These are phyloP conservation scores for Plumapathes pennacea DNA, from an alignment of 92 coral and sea anemone species.

Conservation along the genomic window DNA sequence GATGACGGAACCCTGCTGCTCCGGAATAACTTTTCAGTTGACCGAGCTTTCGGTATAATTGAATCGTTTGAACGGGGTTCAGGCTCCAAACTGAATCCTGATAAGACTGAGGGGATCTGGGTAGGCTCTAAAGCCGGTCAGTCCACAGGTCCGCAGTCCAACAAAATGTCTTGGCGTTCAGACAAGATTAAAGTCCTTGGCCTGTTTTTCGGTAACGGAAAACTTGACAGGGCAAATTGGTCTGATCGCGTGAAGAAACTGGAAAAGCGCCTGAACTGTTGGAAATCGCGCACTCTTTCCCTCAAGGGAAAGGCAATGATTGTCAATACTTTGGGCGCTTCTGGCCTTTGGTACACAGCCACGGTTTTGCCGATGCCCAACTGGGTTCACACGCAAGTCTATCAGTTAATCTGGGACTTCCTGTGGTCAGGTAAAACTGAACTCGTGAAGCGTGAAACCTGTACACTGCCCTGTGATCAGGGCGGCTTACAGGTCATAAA, in stretches of 20 bases:
- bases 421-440: slow-evolving; percentile 22
- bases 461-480: background rate
- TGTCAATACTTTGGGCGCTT: slow-evolving; percentile 13
- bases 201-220: slow-evolving; percentile 2
- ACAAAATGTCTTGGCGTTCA: slow-evolving; percentile 32
- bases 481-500: slow-evolving; percentile 17
- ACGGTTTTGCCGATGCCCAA: slow-evolving; percentile 24
- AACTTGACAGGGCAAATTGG: slow-evolving; percentile 19
- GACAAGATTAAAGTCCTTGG: slow-evolving; percentile 46
- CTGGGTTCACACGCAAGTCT: slow-evolving; percentile 4
- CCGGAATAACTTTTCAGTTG: slow-evolving; percentile 3
- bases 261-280: slow-evolving; percentile 16
- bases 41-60: background rate
- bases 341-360: slow-evolving; percentile 23
- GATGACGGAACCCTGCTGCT: slow-evolving; percentile 26
- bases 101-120: slow-evolving; percentile 44
- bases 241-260: background rate
- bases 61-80: slow-evolving; percentile 11
- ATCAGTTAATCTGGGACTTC: slow-evolving; percentile 4
- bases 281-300: slow-evolving; percentile 12
- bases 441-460: background rate
- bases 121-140: slow-evolving; percentile 35
- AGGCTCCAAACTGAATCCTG: slow-evolving; percentile 17
- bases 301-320: slow-evolving; percentile 25
- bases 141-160: slow-evolving; percentile 16